Percentiles rank a stretch among this genome's conserved stretches.
These are phyloP conservation scores for Oryzaephilus surinamensis DNA, from an alignment of 1,140 invertebrate genomes.

Conservation along the genomic window DNA sequence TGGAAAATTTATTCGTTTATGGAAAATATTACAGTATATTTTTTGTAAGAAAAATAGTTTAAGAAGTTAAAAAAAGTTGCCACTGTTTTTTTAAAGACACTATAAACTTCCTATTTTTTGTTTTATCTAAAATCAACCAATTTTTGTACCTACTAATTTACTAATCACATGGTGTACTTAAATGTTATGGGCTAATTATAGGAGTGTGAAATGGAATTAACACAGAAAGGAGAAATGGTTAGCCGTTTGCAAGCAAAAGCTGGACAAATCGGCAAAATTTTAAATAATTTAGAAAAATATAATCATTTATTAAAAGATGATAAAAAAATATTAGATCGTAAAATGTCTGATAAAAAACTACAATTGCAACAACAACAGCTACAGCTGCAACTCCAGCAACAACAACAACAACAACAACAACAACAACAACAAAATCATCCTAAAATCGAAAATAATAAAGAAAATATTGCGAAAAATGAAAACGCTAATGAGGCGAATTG, in stretches of 20 bases:
- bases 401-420: background rate
- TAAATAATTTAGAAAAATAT: conserved; percentile 81
- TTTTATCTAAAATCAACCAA: no score
- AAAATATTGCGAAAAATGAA: conserved; percentile 3
- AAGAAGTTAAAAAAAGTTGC: no score
- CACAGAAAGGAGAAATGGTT: conserved; percentile 84
- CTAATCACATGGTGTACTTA: conserved; percentile 3
- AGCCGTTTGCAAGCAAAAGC: conserved; percentile 81
- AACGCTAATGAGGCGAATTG: conserved; percentile 5
- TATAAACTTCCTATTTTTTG: no score
- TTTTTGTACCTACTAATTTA: no score
- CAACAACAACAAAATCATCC: background rate
- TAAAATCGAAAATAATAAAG: background rate
- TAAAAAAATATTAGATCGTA: conserved; percentile 24
- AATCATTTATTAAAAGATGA: conserved; percentile 56
- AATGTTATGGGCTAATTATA: conserved; percentile 36
- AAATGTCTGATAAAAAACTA: conserved; percentile 5
- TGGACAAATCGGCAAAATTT: conserved; percentile 79
- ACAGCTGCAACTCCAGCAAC: background rate
- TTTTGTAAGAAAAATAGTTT: no score
- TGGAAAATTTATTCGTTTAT: no score
- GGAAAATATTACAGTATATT: no score
- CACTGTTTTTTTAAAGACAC: no score
- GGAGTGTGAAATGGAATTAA: conserved; percentile 87
- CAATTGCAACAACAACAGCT: no score